Conservation (phyloP, 2,888 invertebrate species). For the Ochropleura leucogaster region DNA sequence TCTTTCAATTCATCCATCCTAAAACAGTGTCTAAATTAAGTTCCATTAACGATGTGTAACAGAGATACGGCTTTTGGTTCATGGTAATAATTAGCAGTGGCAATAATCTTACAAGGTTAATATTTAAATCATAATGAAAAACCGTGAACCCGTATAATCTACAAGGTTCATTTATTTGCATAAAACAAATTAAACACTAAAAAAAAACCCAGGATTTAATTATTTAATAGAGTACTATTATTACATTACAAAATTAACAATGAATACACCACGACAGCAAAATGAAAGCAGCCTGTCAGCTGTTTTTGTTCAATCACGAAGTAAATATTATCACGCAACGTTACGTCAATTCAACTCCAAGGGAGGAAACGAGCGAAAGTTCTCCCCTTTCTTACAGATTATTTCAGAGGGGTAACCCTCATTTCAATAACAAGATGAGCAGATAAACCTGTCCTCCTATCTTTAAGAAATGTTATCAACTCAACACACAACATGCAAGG, state of each 20-base stretch:
- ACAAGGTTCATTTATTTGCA: not conserved
- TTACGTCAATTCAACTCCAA: not conserved
- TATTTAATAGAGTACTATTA: no score
- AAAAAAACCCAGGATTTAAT: not conserved
- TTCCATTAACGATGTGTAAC: not conserved
- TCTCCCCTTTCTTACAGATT: slow-evolving; percentile 12
- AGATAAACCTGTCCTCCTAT: slow-evolving; percentile 4
- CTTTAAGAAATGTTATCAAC: slow-evolving; percentile 13
- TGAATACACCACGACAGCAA: not conserved
- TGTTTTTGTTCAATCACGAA: slow-evolving; percentile 4
- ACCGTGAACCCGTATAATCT: not conserved
- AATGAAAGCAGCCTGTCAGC: slow-evolving; percentile 9
- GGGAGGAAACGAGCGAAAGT: not conserved
- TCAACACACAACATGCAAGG: slow-evolving; percentile 22
- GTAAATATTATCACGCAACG: slow-evolving; percentile 1
- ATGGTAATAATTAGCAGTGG: not conserved
- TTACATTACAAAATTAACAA: not conserved
- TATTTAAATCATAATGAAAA: not conserved
- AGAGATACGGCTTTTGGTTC: not conserved
- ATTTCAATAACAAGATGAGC: slow-evolving; percentile 23
- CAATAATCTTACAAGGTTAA: slow-evolving; percentile 9
- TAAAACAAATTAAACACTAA: not conserved
- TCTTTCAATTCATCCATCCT: no score
- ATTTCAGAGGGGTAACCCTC: slow-evolving; percentile 15
- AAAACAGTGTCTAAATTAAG: not conserved